A percentile compares a stretch with the other conserved stretches of the same genome.
These are phyloP conservation scores for Rhabdornis inornatus DNA, from an alignment of 2,113 vertebrate species.

Conservation along the genomic window DNA sequence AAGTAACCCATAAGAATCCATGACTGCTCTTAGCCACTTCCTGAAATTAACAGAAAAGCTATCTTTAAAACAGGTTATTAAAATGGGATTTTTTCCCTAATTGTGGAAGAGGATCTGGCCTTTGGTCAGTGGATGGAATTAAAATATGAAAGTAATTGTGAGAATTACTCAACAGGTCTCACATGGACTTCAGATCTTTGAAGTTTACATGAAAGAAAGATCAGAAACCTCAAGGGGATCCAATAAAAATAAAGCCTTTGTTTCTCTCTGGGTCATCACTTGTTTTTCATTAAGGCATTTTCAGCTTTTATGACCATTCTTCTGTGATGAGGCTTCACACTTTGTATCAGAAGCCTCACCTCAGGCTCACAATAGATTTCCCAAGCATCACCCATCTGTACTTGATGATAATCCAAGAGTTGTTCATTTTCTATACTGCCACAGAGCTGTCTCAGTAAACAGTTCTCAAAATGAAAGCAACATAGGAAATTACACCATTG, in stretches of 20 bases:
- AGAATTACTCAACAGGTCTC: background rate
- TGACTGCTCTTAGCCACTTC: background rate
- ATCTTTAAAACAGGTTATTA: background rate
- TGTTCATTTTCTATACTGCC: background rate
- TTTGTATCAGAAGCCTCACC: background rate
- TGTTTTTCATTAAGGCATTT: background rate
- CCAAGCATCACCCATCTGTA: background rate
- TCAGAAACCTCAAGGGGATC: background rate
- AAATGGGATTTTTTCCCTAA: background rate
- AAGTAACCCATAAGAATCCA: background rate
- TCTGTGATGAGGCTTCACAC: background rate
- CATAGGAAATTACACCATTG: background rate
- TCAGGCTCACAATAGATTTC: background rate
- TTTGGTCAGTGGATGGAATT: background rate
- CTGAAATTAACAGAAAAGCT: background rate
- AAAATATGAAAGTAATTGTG: background rate
- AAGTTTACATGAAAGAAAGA: background rate
- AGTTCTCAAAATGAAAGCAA: background rate
- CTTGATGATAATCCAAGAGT: background rate
- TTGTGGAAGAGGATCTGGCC: background rate
- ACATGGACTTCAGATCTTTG: constrained; percentile 7
- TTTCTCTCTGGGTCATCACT: background rate
- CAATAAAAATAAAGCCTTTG: background rate
- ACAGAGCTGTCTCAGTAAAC: background rate
- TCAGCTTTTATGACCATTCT: background rate